phyloP scores from a whole-genome alignment of 2,888 invertebrate species.

The Orchesella flavescens region DNA sequence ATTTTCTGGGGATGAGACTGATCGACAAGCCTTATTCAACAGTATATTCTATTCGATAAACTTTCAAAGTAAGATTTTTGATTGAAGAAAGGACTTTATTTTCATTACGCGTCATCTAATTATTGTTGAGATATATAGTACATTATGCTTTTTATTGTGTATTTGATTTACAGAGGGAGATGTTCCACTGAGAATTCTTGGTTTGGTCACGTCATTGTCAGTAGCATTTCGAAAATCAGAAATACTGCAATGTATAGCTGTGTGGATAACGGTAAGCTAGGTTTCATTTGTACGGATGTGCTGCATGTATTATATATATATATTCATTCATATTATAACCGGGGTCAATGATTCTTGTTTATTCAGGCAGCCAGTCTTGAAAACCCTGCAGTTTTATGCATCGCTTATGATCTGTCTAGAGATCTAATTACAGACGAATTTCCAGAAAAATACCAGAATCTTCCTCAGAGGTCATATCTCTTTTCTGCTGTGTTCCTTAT shows the following conservation, averaged over 20 bases:
- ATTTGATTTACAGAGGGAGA: slow-evolving; percentile 57
- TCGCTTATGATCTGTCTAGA: slow-evolving; percentile 59
- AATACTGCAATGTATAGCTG: slow-evolving; percentile 62
- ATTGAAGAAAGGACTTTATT: neutral
- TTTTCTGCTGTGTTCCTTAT: slow-evolving; percentile 66
- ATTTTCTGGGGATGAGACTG: slow-evolving; percentile 55
- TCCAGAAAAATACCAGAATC: slow-evolving; percentile 61
- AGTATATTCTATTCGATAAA: slow-evolving; percentile 61
- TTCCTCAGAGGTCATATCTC: slow-evolving; percentile 63
- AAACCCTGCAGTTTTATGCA: slow-evolving; percentile 53
- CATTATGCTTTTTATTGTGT: neutral
- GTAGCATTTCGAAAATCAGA: slow-evolving; percentile 60
- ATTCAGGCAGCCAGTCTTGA: slow-evolving; percentile 62
- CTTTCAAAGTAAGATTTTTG: slow-evolving; percentile 56
- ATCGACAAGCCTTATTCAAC: slow-evolving; percentile 64
- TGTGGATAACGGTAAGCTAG: slow-evolving; percentile 66
- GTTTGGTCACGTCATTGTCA: slow-evolving; percentile 62
- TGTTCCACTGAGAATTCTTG: slow-evolving; percentile 58
- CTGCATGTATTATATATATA: neutral
- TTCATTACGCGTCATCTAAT: neutral
- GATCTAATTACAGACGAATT: slow-evolving; percentile 64
- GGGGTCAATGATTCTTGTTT: neutral
- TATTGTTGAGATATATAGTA: neutral
- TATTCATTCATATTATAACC: slow-evolving; percentile 2
- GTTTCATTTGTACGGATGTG: slow-evolving; percentile 5